Percentiles rank a stretch among this genome's conserved stretches.
Conservation (phyloP, 2,797 vertebrate genomes). For the Acanthiza pusilla region DNA sequence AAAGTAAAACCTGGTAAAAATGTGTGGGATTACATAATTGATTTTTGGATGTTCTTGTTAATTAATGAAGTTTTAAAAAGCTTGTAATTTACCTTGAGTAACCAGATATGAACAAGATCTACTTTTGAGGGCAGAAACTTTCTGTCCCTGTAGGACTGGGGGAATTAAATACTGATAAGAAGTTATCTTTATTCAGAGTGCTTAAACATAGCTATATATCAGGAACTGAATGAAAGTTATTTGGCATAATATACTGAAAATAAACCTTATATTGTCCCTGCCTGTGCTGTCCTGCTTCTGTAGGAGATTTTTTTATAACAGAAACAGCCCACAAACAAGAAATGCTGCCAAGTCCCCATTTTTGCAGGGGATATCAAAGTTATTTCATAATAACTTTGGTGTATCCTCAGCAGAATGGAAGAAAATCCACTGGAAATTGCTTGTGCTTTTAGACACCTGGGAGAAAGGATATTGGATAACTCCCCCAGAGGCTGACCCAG, state of each 20-base stretch:
- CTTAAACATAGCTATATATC: neutral
- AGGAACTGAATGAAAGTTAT: neutral
- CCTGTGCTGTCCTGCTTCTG: neutral
- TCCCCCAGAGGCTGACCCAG: neutral
- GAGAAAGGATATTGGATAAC: neutral
- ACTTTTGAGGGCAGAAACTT: neutral
- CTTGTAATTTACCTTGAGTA: neutral
- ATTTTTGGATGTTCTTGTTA: neutral
- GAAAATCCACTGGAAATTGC: neutral
- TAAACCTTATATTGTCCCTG: neutral
- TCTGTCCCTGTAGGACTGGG: neutral
- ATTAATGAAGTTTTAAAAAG: neutral
- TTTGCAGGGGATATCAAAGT: neutral
- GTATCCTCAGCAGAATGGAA: neutral
- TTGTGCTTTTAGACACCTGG: neutral
- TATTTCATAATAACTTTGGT: neutral
- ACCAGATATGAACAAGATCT: neutral
- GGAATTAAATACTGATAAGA: neutral
- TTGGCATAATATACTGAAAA: neutral
- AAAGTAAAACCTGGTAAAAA: neutral
- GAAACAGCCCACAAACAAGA: neutral
- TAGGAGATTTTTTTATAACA: neutral
- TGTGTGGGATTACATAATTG: neutral
- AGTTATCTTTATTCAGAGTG: neutral
- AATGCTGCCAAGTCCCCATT: neutral